Conservation (phyloP, 2,888 invertebrate species). For the Deilephila porcellus region DNA sequence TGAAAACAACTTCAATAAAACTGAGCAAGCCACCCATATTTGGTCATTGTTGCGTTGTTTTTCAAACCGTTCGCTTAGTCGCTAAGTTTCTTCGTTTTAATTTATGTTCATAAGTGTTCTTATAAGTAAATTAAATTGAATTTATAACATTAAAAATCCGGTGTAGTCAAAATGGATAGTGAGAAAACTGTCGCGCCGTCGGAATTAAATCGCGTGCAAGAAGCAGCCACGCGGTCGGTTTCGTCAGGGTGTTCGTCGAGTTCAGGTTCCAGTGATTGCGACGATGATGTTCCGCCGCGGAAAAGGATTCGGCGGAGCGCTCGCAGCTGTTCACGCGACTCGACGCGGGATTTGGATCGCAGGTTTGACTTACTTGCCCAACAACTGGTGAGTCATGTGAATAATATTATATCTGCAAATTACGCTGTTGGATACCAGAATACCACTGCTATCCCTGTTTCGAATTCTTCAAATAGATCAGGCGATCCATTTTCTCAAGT, state of each 20-base stretch:
- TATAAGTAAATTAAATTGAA: background rate
- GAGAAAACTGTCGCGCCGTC: too few relatives aligned
- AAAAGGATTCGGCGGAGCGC: background rate
- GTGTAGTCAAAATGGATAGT: too few relatives aligned
- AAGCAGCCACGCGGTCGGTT: too few relatives aligned
- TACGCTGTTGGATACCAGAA: background rate
- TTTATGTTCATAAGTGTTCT: background rate
- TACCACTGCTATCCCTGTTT: too few relatives aligned
- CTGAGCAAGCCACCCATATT: background rate
- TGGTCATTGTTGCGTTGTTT: conserved; percentile 2
- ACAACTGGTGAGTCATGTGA: background rate
- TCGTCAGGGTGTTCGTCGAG: too few relatives aligned
- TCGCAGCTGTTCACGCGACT: background rate
- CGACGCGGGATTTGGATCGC: background rate
- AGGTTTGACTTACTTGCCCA: conserved; percentile 1
- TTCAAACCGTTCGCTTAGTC: background rate
- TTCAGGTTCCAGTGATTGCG: background rate
- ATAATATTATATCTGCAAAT: background rate
- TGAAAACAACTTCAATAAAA: too few relatives aligned
- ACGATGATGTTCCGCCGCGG: background rate
- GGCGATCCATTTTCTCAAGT: too few relatives aligned
- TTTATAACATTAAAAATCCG: background rate
- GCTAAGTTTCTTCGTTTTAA: background rate
- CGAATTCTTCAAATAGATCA: too few relatives aligned
- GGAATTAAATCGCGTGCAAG: too few relatives aligned